Evolutionary conservation across 1,140 invertebrate species (phyloP).

Genomic region (Caenorhabditis briggsae): DNA sequence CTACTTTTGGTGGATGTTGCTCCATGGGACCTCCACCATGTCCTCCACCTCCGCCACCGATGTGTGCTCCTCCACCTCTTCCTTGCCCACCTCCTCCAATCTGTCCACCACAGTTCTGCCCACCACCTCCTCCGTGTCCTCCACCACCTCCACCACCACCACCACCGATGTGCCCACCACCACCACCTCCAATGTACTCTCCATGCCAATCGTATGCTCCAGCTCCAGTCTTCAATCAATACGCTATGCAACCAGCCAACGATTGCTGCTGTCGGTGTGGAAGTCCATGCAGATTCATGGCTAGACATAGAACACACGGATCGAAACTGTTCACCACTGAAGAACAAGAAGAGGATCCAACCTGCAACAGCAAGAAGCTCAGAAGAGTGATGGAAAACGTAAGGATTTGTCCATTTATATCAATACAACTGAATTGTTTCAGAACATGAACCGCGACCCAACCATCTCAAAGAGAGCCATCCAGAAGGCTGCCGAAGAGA

Average conservation of each 20-base stretch:
- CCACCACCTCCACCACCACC: conserved; percentile 67
- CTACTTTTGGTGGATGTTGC: conserved; percentile 46
- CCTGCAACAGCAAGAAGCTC: conserved; percentile 75
- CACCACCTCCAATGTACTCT: conserved; percentile 61
- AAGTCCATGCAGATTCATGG: conserved; percentile 70
- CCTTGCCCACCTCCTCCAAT: conserved; percentile 57
- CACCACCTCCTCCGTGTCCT: conserved; percentile 63
- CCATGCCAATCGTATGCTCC: conserved; percentile 67
- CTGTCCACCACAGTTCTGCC: conserved; percentile 64
- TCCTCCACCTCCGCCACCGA: conserved; percentile 54
- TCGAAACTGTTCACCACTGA: conserved; percentile 72
- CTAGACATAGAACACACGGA: conserved; percentile 73
- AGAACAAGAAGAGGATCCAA: conserved; percentile 74
- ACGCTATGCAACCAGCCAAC: conserved; percentile 65
- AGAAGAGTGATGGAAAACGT: conserved; percentile 74
- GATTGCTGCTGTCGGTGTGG: conserved; percentile 75
- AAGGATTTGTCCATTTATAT: neutral
- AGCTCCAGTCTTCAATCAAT: conserved; percentile 65
- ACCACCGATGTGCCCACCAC: conserved; percentile 66
- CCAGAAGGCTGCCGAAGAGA: conserved; percentile 77
- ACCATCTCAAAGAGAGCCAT: conserved; percentile 75
- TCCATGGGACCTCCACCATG: conserved; percentile 41
- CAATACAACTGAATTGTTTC: conserved; percentile 42
- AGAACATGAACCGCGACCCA: conserved; percentile 76
- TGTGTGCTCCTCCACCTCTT: conserved; percentile 61